Evolutionary conservation across 1,140 invertebrate genomes (phyloP), one percentile per base, ranked within the genome.

Genomic region (Nomia melanderi): DNA sequence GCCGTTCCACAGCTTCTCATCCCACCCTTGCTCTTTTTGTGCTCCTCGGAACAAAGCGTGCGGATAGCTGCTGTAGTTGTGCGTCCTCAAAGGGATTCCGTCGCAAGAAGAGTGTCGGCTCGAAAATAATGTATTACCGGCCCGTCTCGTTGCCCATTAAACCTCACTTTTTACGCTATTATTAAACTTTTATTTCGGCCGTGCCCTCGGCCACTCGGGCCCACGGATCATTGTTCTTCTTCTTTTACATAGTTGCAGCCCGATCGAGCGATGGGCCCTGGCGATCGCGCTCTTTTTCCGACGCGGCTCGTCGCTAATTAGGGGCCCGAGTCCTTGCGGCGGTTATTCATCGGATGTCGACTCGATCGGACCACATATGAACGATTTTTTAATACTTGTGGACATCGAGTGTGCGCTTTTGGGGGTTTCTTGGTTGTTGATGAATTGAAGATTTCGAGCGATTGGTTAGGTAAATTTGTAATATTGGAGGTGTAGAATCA

Each of bases 61-160:
- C 67, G 44, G 75, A 71, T 71, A 41, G 75, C 74, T 70, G 74
- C n/a, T 54, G 66, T 47, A 76, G 73, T 76, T 76, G 54, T 27
- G 44, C 67, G 75, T 71, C 67, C 75, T 77, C 75, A 77, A 77
- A 77, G 75, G 73, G 75, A 77, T 71, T 54, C 66, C 75, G 44
- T 71, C 75, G 56, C 67, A 71, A 60, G 74, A 71, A 77, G 54
- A 77, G 74, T 77, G 74, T 71, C 74, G 65, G 66, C 74, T 71
- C 66, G 74, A 77, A 77, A 77, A 77, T 77, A 77, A 77, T 77
- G 74, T 77, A 69, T 77, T 53, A 71, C 74, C 29, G 53, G 50
- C n/a, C 50, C 41, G 41, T 71, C 74, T 53, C 41, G 33, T 60
- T 41, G 74, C 31, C 56, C 74, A 69, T 69, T 77, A 77, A 77